Percentiles rank a stretch among this genome's conserved stretches.
Conservation (phyloP, 2,888 invertebrate species). For the Anodontia alba region DNA sequence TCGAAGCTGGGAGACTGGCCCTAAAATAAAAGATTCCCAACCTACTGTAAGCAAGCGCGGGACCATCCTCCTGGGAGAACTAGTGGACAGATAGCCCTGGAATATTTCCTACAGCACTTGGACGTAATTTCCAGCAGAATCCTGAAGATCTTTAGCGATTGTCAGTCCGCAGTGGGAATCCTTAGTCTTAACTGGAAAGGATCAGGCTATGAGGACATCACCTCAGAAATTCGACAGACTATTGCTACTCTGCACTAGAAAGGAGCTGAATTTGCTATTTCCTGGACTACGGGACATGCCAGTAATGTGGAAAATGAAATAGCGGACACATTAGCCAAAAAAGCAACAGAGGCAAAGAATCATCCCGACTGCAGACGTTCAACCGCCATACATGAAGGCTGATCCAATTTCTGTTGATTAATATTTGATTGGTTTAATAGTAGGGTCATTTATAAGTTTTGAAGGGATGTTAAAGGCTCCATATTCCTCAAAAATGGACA, state of each 20-base stretch:
- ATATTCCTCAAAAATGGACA: too few species aligned
- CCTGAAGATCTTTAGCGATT: conserved; percentile 19
- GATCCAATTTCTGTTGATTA: too few species aligned
- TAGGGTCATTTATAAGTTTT: too few species aligned
- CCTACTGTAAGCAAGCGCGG: conserved; percentile 9
- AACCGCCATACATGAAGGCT: not conserved
- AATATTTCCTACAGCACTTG: conserved; percentile 8
- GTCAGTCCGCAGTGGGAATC: conserved; percentile 24
- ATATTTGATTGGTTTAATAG: too few species aligned
- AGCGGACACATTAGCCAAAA: conserved; percentile 13
- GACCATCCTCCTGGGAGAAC: conserved; percentile 32
- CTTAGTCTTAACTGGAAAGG: conserved; percentile 18
- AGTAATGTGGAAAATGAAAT: not conserved
- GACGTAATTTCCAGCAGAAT: not conserved
- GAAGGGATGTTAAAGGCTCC: too few species aligned
- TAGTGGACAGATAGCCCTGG: conserved; percentile 28
- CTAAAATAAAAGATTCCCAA: not conserved
- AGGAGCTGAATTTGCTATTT: conserved; percentile 4
- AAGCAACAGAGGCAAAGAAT: conserved; percentile 23
- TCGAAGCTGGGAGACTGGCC: not conserved
- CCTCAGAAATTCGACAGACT: conserved; percentile 17
- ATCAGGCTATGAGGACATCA: conserved; percentile 7
- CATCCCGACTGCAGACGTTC: not conserved
- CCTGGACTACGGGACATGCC: not conserved
- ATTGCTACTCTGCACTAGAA: not conserved